Base-by-base conservation (phyloP, 1,140 invertebrate genomes). In the Rhynchophorus ferrugineus region DNA sequence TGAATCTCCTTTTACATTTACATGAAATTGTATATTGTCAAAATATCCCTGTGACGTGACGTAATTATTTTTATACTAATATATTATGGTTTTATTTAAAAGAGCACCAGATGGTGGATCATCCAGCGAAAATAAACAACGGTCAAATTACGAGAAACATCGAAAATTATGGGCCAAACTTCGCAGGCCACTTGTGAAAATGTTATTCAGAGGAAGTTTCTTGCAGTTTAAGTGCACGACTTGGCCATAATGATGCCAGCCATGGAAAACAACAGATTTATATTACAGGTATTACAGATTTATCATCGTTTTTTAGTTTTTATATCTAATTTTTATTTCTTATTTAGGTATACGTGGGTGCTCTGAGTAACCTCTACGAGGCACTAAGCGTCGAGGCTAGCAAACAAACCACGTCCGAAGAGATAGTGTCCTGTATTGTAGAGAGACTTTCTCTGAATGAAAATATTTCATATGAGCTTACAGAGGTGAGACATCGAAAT, bases 301-400 rank as follows among this genome's bases (percentile, higher is more conserved):
- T n/a, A 16, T 38, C 14, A 36, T 36, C 36, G 44, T 6, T n/a
- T 22, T 37, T 37, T 20, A 37, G 8, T n/a, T 33, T 16, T 17
- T 14, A 11, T 33, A 21, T 43, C 41, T 7, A 45, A 6, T 24
- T 48, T 22, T 41, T 14, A 49, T 16, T 49, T 49, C 41, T 9
- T n/a, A n/a, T 24, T 22, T 33, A 54, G 47, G 89, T 95, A 69
- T 92, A 90, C 75, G 88, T 93, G 62, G 91, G 91, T 49, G 84
- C 88, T 55, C 77, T 93, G 62, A 91, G 87, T 62, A 81, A 82
- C 58, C 84, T 91, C 68, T 91, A 89, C 74, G 91, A 95, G 72
- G 89, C 87, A 49, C 77, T 94, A 13, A 89, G 87, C 34, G 88
- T 95, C 43, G 91, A 94, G 75, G 91, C 91, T 16, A 89, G 89